Conservation (phyloP, 2,797 vertebrate genomes). For the Carapus acus region DNA sequence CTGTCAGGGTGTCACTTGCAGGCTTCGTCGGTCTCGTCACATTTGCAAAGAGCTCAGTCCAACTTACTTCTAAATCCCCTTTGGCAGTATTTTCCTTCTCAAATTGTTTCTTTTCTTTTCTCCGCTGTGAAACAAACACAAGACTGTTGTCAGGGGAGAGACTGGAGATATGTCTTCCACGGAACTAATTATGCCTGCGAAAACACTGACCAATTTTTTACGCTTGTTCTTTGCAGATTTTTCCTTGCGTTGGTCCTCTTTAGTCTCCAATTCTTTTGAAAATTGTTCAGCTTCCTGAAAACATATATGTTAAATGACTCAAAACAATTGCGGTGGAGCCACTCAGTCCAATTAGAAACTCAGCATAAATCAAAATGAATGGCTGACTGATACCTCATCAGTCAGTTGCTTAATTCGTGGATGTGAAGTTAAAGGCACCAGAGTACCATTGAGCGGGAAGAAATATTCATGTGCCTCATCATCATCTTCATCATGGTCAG, state of each 20-base stretch:
- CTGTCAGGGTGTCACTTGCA: neutral
- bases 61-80: conserved; percentile 55
- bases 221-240: conserved; percentile 67
- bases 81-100: conserved; percentile 59
- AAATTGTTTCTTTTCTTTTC: conserved; percentile 66
- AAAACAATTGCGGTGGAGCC: neutral
- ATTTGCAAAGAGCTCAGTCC: neutral
- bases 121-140: conserved; percentile 57
- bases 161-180: neutral
- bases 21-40: neutral
- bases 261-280: conserved; percentile 58
- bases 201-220: conserved; percentile 68
- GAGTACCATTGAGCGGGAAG: neutral
- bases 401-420: conserved; percentile 55
- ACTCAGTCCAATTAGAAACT: neutral
- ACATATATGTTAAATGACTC: neutral
- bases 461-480: neutral
- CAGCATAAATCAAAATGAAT: neutral
- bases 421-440: conserved; percentile 44
- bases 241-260: conserved; percentile 60
- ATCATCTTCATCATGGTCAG: conserved; percentile 17
- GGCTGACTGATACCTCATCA: conserved; percentile 46
- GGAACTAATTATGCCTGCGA: too few species aligned
- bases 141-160: neutral
- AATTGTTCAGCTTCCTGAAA: conserved; percentile 65